Evolutionary conservation across 2,797 vertebrate species (phyloP).

Genomic region (Cuculus canorus): DNA sequence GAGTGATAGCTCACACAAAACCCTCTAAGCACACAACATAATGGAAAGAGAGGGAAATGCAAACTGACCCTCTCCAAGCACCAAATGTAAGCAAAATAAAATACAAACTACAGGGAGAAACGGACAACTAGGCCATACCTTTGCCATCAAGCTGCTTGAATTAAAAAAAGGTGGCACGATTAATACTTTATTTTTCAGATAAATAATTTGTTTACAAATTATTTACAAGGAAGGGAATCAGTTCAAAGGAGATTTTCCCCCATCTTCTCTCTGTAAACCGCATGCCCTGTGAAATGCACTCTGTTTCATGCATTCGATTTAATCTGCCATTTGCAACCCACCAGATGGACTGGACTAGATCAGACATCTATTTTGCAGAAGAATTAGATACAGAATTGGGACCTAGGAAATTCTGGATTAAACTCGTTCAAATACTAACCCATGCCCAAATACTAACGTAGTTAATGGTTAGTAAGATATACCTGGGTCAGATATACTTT

Average conservation of each 20-base stretch:
- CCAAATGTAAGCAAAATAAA: conserved; percentile 44
- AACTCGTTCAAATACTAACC: not conserved
- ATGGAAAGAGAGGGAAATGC: not conserved
- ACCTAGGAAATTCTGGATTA: not conserved
- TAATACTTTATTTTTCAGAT: not conserved
- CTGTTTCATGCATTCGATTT: not conserved
- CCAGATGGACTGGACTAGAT: not conserved
- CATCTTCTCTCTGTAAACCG: not conserved
- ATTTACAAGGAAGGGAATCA: not conserved
- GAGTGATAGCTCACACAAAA: not conserved
- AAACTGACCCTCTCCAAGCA: not conserved
- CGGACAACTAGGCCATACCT: not conserved
- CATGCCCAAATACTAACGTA: not conserved
- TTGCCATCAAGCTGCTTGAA: not conserved
- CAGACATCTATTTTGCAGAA: not conserved
- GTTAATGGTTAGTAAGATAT: not conserved
- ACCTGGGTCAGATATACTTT: not conserved
- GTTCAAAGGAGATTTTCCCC: not conserved
- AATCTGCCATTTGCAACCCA: not conserved
- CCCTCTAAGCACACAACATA: not conserved
- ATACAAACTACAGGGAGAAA: not conserved
- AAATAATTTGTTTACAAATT: not conserved
- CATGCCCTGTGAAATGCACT: not conserved
- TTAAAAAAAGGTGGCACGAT: not conserved
- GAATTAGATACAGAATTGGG: not conserved